Base-by-base conservation (phyloP, 2,797 vertebrate species). In the Syngnathus acus region DNA sequence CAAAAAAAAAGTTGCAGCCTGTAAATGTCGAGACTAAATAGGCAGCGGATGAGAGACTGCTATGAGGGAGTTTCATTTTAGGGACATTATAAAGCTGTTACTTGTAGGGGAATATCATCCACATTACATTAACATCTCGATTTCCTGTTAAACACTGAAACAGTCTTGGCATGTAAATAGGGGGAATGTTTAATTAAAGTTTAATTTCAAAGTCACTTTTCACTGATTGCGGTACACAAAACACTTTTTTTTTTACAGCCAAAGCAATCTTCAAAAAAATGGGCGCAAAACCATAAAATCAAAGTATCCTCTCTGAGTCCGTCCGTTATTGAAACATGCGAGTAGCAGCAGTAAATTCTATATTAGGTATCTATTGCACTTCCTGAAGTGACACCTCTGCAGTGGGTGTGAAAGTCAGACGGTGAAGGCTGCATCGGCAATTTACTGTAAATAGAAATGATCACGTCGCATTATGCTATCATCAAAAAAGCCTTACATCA, bases 1-100 rank as follows among this genome's bases (percentile, higher is more conserved):
- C 62, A 67, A 69, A 70, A 68, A 59, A 5, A 64, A 14, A 50
- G 1, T 5, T 13, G 32, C 43, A 50, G 10, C 10, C n/a, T 50
- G 60, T 32, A 47, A 62, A 62, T 47, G 40, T 26, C 45, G 42
- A 5, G 13, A 26, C 11, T 62, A 45, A 21, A 61, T 9, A 16
- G 8, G 9, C 1, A 11, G 16, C 19, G 55, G 32, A 59, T 38
- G 16, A 10, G 57, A 38, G 17, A 59, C 57, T 39, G 19, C 23
- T 23, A 13, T 32, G 53, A 13, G 10, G 1, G 14, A 26, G 23
- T 16, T 55, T 13, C 10, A 26, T 32, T 55, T 32, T 55, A 3
- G 19, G 48, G 26, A 55, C 54, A 13, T 57, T 57, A 55, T 32
- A 59, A 59, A 59, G 11, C n/a, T 21, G 40, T 21, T 43, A 26